Base-by-base conservation (phyloP, 2,113 vertebrate species). In the Silurus glanis region DNA sequence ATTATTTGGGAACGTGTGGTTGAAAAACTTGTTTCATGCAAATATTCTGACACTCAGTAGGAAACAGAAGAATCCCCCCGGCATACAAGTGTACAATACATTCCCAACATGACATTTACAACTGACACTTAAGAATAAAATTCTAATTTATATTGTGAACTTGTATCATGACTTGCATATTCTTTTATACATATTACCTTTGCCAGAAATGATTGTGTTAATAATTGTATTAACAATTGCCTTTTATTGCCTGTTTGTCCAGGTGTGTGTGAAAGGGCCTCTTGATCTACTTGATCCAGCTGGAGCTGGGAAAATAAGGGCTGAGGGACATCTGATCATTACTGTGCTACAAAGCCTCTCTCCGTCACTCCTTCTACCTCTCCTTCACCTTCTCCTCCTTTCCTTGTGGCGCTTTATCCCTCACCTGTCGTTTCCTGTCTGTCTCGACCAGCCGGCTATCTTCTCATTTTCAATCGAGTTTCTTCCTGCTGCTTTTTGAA, bases 301-400 rank as follows among this genome's bases (percentile, higher is more conserved):
- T 37, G 58, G 71, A 59, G 53, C 28, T 62, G 23, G 17, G 4
- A 76, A 85, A 85, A 85, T 13, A 47, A 85, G 59, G 37, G 16
- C 59, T 37, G 21, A 78, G 47, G 23, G 72, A 85, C 75, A 66
- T 85, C 83, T 86, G 64, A 86, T 81, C 28, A 86, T 80, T 37
- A 80, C 74, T 21, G n/a, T 66, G 19, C 84, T 80, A 85, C 76
- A 69, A 80, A 85, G 62, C 21, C 55, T 71, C 45, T 78, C 74
- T 67, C 59, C 74, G 79, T 79, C 83, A 13, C 49, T 79, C 74
- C 84, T 47, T 80, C 75, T 56, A 58, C 51, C 51, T 66, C 56
- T 51, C 55, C 23, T 61, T 45, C 71, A 74, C 45, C 19, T 79
- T 37, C 76, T 80, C 56, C 56, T 61, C 28, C 28, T 6, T 61